Evolutionary conservation across 2,888 invertebrate genomes (phyloP), one percentile per base, ranked within the genome.

Genomic region (Campoplex capitator): DNA sequence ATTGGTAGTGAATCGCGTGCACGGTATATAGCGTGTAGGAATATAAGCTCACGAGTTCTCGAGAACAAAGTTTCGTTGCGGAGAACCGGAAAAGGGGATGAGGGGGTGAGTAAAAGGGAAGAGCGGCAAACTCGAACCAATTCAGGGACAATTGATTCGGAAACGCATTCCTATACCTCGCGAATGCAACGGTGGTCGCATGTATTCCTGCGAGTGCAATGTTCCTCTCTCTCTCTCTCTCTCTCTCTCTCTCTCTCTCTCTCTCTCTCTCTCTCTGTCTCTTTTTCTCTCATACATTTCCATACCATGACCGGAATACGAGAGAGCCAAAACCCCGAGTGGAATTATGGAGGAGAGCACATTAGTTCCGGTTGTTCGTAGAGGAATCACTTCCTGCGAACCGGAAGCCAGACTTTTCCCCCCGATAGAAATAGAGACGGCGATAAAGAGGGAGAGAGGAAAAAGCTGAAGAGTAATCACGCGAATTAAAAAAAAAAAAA

Each of bases 91-190:
- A 70, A 70, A 45, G 65, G 71, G 67, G 16, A 68, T 62, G 77
- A 51, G 62, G 28, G 75, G 28, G 75, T 38, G 56, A 56, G 78
- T 54, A 78, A 71, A 51, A 68, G 83, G 18, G 74, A 65, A 73
- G 58, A 71, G 65, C 62, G 65, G 87, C 48, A 38, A 84, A 84
- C 78, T 84, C 84, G 75, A 87, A 84, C 82, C 78, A 84, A 84
- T 87, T 79, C 76, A 62, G 23, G 78, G 86, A 78, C 87, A 87
- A 84, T 75, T 87, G 82, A 84, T 84, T 84, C 87, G 81, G 74
- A 84, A 87, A 81, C 78, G 84, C 84, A 82, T 87, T 87, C 42
- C 77, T 56, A 73, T 56, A 56, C 58, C 68, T 58, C 78, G 65
- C 65, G 85, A 81, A 74, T 74, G 74, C 81, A 74, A 65, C 54